Evolutionary conservation across 2,113 vertebrate species (phyloP).

Genomic region (Chionis minor): DNA sequence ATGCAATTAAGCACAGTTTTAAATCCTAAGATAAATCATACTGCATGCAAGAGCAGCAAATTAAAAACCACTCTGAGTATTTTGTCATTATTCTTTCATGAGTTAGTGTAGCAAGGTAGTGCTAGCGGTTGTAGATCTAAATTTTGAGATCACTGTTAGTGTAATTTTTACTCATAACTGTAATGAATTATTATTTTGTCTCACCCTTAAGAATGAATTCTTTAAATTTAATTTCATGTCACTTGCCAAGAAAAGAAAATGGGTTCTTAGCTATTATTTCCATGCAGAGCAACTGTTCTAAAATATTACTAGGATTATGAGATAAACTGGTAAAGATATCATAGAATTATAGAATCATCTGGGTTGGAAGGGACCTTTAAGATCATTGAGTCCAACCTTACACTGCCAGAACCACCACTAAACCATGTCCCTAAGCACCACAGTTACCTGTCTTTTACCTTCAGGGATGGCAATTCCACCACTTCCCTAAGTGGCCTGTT

Average conservation of each 20-base stretch:
- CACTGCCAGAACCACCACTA: no score
- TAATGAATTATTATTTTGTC: background rate
- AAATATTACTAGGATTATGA: background rate
- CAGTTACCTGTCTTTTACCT: no score
- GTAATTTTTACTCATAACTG: background rate
- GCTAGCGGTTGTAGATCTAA: background rate
- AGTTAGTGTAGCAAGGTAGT: background rate
- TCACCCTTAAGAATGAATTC: background rate
- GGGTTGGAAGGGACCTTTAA: no score
- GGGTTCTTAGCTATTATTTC: background rate
- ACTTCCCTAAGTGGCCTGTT: no score
- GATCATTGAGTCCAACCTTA: no score
- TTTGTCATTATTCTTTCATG: slow-evolving; percentile 14
- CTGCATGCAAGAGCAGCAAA: background rate
- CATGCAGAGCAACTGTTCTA: background rate
- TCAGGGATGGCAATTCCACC: no score
- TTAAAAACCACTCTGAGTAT: background rate
- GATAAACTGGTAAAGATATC: background rate
- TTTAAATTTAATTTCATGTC: background rate
- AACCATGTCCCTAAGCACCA: no score
- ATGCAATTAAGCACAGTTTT: slow-evolving; percentile 17
- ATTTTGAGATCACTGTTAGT: background rate
- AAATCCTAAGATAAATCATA: slow-evolving; percentile 18
- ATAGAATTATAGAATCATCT: no score
- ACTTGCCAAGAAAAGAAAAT: background rate